Evolutionary conservation across 1,140 invertebrate genomes (phyloP).

Genomic region (Lasioglossum albipes): DNA sequence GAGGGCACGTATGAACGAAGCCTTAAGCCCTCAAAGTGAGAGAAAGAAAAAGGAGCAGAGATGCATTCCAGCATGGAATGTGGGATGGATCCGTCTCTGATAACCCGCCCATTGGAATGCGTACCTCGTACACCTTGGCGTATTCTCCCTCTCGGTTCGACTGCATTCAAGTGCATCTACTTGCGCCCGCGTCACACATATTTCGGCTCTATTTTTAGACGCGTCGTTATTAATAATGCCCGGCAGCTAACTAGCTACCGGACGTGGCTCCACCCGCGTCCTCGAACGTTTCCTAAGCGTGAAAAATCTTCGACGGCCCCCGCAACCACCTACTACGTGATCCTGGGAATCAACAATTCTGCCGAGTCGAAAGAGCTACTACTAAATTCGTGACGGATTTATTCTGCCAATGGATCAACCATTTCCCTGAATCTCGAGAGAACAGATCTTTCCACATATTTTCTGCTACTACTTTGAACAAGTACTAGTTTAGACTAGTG

Average conservation of each 20-base stretch:
- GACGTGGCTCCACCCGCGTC: slow-evolving; percentile 3
- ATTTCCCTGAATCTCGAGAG: no score
- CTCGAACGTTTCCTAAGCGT: slow-evolving; percentile 35
- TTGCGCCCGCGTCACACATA: slow-evolving; percentile 32
- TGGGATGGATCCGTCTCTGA: slow-evolving; percentile 76
- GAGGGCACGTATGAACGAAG: slow-evolving; percentile 53
- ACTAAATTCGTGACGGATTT: no score
- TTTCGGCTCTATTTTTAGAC: slow-evolving; percentile 60
- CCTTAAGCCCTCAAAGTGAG: slow-evolving; percentile 55
- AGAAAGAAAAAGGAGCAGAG: slow-evolving; percentile 48
- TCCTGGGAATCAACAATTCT: no score
- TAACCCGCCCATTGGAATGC: slow-evolving; percentile 78
- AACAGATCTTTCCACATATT: no score
- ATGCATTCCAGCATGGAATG: slow-evolving; percentile 72
- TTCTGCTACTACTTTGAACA: no score
- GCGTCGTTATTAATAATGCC: slow-evolving; percentile 34
- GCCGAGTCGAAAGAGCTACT: no score
- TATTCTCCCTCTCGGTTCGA: slow-evolving; percentile 63
- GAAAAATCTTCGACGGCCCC: not conserved
- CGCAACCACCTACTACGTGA: no score
- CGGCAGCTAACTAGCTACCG: not conserved
- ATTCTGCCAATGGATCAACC: no score
- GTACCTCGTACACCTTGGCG: slow-evolving; percentile 76
- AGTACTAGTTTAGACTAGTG: no score
- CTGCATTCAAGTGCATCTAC: slow-evolving; percentile 56